phyloP scores from a whole-genome alignment of 64 coral and sea anemone genomes.

The Dendrophyllia cribrosa region DNA sequence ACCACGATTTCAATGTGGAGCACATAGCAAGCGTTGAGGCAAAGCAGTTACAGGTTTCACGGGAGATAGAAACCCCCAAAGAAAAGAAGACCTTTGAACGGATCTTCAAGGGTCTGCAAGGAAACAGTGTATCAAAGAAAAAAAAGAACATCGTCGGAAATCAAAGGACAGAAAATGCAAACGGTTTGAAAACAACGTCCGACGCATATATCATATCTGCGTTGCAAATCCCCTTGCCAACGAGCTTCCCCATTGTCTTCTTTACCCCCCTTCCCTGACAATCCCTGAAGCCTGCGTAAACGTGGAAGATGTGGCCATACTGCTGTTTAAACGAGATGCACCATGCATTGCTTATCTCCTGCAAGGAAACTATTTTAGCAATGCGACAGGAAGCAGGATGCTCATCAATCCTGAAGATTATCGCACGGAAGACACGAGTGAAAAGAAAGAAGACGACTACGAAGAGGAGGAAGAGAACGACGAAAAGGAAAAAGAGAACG shows the following conservation, averaged over 20 bases:
- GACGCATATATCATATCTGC: not conserved
- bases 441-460: not conserved
- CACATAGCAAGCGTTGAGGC: no score
- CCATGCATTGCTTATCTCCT: not conserved
- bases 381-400: conserved; percentile 25
- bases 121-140: not conserved
- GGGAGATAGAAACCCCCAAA: no score
- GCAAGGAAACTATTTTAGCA: conserved; percentile 18
- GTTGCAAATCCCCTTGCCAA: not conserved
- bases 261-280: conserved; percentile 28
- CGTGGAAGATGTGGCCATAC: conserved; percentile 4
- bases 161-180: conserved; percentile 13
- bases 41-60: no score
- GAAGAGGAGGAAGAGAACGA: not conserved
- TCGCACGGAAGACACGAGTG: not conserved
- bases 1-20: no score
- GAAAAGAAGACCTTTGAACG: no score
- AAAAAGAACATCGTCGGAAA: no score
- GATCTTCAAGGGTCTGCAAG: no score
- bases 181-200: conserved; percentile 32
- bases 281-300: conserved; percentile 21
- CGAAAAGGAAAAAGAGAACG: not conserved
- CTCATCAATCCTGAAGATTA: not conserved
- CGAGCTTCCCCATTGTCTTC: conserved; percentile 27
- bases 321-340: not conserved